A percentile compares a stretch with the other conserved stretches of the same genome.
Evolutionary conservation across 2,888 invertebrate species (phyloP).

Genomic region (Acrocyrtus sp.): DNA sequence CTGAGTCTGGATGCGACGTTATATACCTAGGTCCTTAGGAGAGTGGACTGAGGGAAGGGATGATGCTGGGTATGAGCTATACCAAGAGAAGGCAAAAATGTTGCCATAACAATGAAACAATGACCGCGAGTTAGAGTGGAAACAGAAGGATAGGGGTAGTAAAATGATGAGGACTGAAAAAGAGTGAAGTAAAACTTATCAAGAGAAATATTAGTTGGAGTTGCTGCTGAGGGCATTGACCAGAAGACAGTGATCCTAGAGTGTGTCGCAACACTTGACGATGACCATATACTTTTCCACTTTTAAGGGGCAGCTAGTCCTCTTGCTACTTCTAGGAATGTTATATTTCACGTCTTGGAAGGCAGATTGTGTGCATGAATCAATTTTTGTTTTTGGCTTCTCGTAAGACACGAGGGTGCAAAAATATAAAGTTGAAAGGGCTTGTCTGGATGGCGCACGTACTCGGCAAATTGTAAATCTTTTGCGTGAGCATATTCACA

Average conservation of each 20-base stretch:
- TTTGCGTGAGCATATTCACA: too few species aligned
- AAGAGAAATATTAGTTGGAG: neutral
- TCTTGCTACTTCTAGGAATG: too few species aligned
- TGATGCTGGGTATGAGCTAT: neutral
- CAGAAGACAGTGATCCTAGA: conserved; percentile 27
- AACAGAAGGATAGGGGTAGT: conserved; percentile 8
- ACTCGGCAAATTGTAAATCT: too few species aligned
- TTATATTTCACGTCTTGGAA: too few species aligned
- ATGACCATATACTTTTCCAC: too few species aligned
- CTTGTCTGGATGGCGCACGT: too few species aligned
- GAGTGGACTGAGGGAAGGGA: too few species aligned
- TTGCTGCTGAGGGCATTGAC: conserved; percentile 42
- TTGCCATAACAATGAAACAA: conserved; percentile 46
- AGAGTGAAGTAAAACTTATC: neutral
- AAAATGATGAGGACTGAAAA: conserved; percentile 1
- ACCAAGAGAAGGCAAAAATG: too few species aligned
- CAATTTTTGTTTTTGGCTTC: too few species aligned
- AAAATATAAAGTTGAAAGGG: too few species aligned
- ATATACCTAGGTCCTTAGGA: neutral
- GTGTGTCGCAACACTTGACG: conserved; percentile 32
- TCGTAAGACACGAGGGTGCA: too few species aligned
- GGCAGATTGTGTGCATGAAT: too few species aligned
- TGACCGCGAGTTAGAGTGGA: conserved; percentile 35
- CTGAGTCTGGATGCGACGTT: neutral
- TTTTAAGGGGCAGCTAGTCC: neutral